A percentile compares a stretch with the other conserved stretches of the same genome.
Evolutionary conservation across 2,888 invertebrate species (phyloP).

Genomic region (Agrilus biguttatus): DNA sequence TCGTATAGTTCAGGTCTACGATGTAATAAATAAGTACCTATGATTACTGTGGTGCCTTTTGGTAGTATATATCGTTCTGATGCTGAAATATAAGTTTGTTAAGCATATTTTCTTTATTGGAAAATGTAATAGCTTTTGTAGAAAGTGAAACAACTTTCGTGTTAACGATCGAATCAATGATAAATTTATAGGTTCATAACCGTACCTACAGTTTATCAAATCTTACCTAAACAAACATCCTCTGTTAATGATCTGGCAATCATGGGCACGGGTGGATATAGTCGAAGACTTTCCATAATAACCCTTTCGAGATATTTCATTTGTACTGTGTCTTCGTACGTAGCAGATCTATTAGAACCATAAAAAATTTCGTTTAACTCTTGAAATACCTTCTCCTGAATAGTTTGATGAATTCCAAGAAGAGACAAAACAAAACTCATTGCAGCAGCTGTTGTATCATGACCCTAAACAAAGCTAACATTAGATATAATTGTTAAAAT

Average conservation of each 20-base stretch:
- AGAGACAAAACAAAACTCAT: conserved; percentile 69
- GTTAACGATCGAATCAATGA: too few relatives aligned
- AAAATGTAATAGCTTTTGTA: neutral
- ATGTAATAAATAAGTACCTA: conserved; percentile 55
- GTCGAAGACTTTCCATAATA: conserved; percentile 62
- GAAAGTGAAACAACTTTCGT: neutral
- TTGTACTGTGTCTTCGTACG: conserved; percentile 69
- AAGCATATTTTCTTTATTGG: too few relatives aligned
- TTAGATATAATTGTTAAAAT: neutral
- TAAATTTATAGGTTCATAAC: too few relatives aligned
- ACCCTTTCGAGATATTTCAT: conserved; percentile 76
- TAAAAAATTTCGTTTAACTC: conserved; percentile 65
- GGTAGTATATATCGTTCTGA: conserved; percentile 53
- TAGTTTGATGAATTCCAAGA: conserved; percentile 58
- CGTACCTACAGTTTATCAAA: conserved; percentile 1
- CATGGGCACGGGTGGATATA: conserved; percentile 68
- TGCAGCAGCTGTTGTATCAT: conserved; percentile 70
- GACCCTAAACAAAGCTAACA: conserved; percentile 38
- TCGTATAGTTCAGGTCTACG: conserved; percentile 57
- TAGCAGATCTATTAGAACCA: conserved; percentile 58
- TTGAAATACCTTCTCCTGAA: conserved; percentile 57
- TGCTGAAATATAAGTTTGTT: conserved; percentile 26
- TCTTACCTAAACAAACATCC: conserved; percentile 52
- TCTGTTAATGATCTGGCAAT: conserved; percentile 60
- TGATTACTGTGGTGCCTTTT: conserved; percentile 50